Evolutionary conservation across 2,113 vertebrate genomes (phyloP).

Genomic region (Cochlearius cochlearius): DNA sequence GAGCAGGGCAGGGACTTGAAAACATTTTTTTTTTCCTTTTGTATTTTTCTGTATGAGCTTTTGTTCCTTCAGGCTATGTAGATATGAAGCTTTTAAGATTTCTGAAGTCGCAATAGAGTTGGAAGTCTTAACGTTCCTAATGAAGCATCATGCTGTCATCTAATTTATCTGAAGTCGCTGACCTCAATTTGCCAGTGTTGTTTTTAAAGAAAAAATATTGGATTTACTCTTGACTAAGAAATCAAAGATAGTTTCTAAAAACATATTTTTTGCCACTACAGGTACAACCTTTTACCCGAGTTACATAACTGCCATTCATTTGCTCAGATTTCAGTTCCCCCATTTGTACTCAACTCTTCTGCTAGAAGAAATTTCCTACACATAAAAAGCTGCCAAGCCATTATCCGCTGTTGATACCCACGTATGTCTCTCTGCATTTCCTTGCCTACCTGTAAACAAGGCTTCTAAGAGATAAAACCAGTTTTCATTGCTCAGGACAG

Average conservation of each 20-base stretch:
- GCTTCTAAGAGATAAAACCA: not conserved
- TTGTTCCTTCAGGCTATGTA: conserved; percentile 58
- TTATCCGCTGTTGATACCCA: not conserved
- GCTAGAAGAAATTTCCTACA: not conserved
- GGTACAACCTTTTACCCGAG: not conserved
- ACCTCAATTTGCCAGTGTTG: conserved; percentile 36
- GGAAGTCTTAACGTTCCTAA: conserved; percentile 35
- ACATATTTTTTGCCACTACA: not conserved
- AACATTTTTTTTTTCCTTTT: conserved; percentile 27
- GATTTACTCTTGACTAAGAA: conserved; percentile 6
- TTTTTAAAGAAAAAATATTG: not conserved
- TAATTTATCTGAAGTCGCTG: conserved; percentile 53
- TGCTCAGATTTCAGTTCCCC: not conserved
- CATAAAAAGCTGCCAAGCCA: not conserved
- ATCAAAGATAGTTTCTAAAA: not conserved
- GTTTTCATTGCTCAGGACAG: not conserved
- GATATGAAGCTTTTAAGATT: conserved; percentile 71
- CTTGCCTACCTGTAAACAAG: conserved; percentile 27
- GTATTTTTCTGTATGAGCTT: not conserved
- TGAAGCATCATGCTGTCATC: not conserved
- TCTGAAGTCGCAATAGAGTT: conserved; percentile 28
- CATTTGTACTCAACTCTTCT: not conserved
- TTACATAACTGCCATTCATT: conserved; percentile 47
- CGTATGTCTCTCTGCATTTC: conserved; percentile 35
- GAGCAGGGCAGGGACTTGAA: conserved; percentile 9